Evolutionary conservation across 92 coral and sea anemone genomes (phyloP).

Genomic region (Isaurus tuberculatus): DNA sequence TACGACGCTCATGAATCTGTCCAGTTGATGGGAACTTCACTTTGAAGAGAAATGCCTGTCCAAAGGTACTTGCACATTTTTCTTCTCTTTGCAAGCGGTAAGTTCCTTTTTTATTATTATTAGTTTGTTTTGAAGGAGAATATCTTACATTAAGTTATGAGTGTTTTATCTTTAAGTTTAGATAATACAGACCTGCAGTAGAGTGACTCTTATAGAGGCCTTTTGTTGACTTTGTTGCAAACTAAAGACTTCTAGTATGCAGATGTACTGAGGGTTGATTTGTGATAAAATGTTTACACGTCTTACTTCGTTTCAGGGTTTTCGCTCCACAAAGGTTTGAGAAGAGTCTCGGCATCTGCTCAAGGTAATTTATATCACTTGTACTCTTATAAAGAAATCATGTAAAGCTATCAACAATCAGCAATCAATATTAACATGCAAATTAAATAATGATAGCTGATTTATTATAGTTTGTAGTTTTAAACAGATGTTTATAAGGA

Average conservation of each 20-base stretch:
- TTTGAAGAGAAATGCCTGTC: not conserved
- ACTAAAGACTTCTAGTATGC: no score
- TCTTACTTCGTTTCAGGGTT: not conserved
- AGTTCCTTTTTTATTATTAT: not conserved
- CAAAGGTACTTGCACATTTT: not conserved
- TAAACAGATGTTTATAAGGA: no score
- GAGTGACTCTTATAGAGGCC: not conserved
- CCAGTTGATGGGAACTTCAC: not conserved
- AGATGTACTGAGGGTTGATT: not conserved
- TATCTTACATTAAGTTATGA: not conserved
- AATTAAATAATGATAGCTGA: not conserved
- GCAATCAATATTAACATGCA: no score
- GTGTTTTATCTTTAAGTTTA: not conserved
- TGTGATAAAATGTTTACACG: not conserved
- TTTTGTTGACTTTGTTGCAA: not conserved
- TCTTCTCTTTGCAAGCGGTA: slow-evolving; percentile 5
- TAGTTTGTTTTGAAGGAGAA: not conserved
- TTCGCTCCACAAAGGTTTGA: not conserved
- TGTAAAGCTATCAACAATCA: not conserved
- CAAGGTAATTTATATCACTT: slow-evolving; percentile 3
- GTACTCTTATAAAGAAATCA: no score
- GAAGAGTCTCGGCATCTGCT: not conserved
- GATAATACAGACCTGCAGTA: not conserved
- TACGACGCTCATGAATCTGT: no score
- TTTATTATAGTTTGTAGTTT: not conserved